Base-by-base conservation (phyloP, 1,140 invertebrate genomes). In the Orussus abietinus region DNA sequence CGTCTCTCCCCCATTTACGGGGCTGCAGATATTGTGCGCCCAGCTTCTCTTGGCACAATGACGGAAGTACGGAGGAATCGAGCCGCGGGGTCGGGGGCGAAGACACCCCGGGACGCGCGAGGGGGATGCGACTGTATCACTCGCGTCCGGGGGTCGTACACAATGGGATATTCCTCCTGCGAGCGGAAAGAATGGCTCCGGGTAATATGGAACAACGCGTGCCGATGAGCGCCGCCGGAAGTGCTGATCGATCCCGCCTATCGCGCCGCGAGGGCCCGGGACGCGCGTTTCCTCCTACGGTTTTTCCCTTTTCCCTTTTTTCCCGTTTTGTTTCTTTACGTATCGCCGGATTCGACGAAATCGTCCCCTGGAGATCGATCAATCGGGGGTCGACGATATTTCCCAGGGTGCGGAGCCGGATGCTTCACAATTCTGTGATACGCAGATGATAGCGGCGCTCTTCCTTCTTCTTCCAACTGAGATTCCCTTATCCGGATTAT, bases 111-210 rank as follows among this genome's bases (percentile, higher is more conserved):
- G 14, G 18, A 11, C 21, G 34, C 31, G 32, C 15, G 37, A 28
- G 6, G 28, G 28, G 33, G 26, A 9, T 10, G 11, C 17, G 6
- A 37, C 29, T 38, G 57, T 67, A 66, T 67, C 66, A 52, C 56
- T 66, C 62, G 60, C 62, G 39, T 36, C 41, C 58, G 45, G 51
- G 56, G 47, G 47, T 37, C 47, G 51, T 18, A 50, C 45, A 53
- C 64, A 63, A 64, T 67, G 33, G 55, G 41, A 29, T 32, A n/a
- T 38, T n/a, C n/a, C 11, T 13, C 22, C 19, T 33, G 39, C 53
- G 52, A 60, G 59, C 59, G 62, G 62, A 67, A 66, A 64, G 64
- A 57, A 61, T 59, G 64, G 65, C 66, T 69, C 66, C 59, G 49
- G 56, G 50, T 66, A 63, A 64, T 67, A 58, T 45, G 52, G 57